Percentiles rank a stretch among this genome's conserved stretches.
phyloP scores from a whole-genome alignment of 2,797 vertebrate genomes.

The Tapirus indicus region DNA sequence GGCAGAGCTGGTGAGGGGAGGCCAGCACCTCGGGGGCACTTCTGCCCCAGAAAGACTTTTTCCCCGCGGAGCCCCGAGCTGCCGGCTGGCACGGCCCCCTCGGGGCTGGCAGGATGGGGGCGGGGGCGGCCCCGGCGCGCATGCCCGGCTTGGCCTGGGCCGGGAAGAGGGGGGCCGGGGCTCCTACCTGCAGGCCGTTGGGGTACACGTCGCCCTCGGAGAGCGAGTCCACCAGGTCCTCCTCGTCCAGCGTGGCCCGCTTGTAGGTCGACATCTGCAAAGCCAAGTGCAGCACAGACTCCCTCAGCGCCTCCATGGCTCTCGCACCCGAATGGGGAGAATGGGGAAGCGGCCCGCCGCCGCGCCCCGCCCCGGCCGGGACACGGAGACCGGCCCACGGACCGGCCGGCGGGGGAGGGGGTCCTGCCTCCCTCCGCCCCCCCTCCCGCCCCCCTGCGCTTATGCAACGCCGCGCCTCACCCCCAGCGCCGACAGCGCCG shows the following conservation, averaged over 20 bases:
- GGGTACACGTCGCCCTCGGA: constrained; percentile 92
- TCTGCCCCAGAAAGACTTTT: neutral
- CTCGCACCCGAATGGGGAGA: constrained; percentile 25
- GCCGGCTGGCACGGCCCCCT: neutral
- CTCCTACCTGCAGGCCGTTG: constrained; percentile 93
- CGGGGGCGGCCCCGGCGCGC: constrained; percentile 54
- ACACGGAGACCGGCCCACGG: constrained; percentile 69
- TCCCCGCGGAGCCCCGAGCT: neutral
- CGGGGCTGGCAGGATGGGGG: neutral
- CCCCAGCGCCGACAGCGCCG: constrained; percentile 27
- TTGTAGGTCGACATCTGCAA: constrained; percentile 98
- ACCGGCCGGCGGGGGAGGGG: neutral
- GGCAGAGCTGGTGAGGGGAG: neutral
- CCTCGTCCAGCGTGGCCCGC: constrained; percentile 96
- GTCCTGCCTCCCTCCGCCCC: neutral
- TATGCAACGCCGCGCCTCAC: neutral
- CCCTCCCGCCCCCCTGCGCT: neutral
- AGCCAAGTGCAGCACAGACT: constrained; percentile 92
- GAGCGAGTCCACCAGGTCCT: constrained; percentile 94
- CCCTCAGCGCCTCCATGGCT: constrained; percentile 93
- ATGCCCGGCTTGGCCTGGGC: neutral
- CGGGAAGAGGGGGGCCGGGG: neutral
- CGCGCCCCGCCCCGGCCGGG: constrained; percentile 68
- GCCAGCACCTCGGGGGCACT: neutral
- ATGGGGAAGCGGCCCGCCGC: constrained; percentile 48